Evolutionary conservation across 2,888 invertebrate species (phyloP), one percentile per base, ranked within the genome.

Genomic region (Drosophila macrospina): DNA sequence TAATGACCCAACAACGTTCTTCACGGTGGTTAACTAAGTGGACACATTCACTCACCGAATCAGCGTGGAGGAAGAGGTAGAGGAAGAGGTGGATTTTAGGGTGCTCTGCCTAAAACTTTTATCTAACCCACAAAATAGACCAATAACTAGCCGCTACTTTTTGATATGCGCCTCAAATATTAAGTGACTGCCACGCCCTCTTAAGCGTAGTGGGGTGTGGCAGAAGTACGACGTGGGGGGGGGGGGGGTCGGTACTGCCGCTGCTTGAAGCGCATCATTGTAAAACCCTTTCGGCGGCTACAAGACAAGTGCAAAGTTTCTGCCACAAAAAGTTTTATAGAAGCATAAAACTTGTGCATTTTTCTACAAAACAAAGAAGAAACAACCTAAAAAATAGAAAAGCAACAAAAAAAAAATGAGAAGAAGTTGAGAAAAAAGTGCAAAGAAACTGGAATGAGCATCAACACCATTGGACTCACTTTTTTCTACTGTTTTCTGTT

Each of bases 271-370:
- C 75, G 86, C 88, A 85, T 85, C 87, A 88, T 88, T 83, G 82
- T 88, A 88, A 86, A 83, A 82, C 83, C 88, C 88, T 88, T 88
- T 86, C 83, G 86, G 88, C 84, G 68, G 64, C 80, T 71, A 77
- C 86, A 88, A 88, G 80, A 87, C 88, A 85, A 83, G 88, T 83
- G 86, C 82, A 83, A 83, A 83, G 82, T 83, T 83, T 83, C 71
- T 42, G 71, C 87, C 78, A 81, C 82, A 83, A 86, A 88, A 83
- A 83, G 70, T 83, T 83, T 88, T 78, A 78, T 80, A 66, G 70
- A 64, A 86, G 83, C 83, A 82, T 88, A 82, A 83, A 83, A 83
- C 83, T 83, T 83, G 88, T 82, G 88, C 79, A 88, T 82, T 83
- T 83, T 88, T 86, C 67, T 69, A 76, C 83, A 85, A 83, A 88